These are phyloP conservation scores for Stenchaetothrips biformis DNA, from an alignment of 2,888 invertebrate genomes.

Conservation along the genomic window DNA sequence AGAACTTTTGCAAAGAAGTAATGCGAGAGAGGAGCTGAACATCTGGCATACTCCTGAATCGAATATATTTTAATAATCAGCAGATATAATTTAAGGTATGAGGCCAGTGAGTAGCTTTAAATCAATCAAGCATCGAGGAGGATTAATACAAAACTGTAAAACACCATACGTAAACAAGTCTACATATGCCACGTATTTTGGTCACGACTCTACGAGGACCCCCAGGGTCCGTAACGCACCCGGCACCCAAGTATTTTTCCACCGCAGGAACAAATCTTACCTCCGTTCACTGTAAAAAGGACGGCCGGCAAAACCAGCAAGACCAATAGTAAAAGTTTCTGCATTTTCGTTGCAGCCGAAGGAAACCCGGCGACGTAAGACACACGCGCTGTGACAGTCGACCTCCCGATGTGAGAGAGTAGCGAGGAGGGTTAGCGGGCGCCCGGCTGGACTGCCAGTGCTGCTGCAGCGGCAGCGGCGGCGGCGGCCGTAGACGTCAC, in stretches of 20 bases:
- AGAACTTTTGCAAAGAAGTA: background rate
- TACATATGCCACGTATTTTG: conserved; percentile 49
- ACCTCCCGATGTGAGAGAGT: background rate
- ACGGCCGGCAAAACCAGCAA: conserved; percentile 66
- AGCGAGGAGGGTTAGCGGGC: conserved; percentile 1
- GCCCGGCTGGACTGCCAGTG: conserved; percentile 4
- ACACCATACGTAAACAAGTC: conserved; percentile 27
- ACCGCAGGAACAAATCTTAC: conserved; percentile 51
- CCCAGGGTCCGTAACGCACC: background rate
- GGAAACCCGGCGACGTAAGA: conserved; percentile 28
- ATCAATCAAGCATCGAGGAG: background rate
- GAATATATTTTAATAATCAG: background rate
- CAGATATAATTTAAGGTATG: background rate
- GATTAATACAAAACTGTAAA: conserved; percentile 9
- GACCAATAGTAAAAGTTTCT: conserved; percentile 59
- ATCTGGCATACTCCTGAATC: background rate
- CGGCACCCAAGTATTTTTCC: background rate
- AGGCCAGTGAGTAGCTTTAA: too few species aligned
- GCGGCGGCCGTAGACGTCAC: background rate
- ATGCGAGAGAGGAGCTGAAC: background rate
- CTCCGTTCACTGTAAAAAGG: conserved; percentile 63
- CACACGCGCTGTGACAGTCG: conserved; percentile 29
- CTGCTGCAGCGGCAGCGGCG: background rate
- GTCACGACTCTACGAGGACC: conserved; percentile 31
- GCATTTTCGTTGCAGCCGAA: conserved; percentile 53